phyloP scores from a whole-genome alignment of 2,797 vertebrate species.

The Vespertilio murinus region DNA sequence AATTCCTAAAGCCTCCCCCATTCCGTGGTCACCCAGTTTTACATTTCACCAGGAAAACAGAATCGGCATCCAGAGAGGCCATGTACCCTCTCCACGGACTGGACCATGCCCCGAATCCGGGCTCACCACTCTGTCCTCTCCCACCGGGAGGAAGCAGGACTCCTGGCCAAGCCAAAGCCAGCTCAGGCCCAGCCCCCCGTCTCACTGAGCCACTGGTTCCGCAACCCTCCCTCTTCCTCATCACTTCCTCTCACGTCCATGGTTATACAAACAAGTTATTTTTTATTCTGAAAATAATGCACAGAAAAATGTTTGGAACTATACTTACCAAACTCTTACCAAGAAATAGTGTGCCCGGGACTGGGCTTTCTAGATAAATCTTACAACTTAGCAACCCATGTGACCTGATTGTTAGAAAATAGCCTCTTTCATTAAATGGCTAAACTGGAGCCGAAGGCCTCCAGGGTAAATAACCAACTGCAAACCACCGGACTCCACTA shows the following conservation, averaged over 20 bases:
- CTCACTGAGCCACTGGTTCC: not conserved
- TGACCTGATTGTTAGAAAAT: not conserved
- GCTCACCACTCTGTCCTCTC: not conserved
- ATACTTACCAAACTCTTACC: not conserved
- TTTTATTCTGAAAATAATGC: not conserved
- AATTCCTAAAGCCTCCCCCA: not conserved
- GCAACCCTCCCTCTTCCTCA: not conserved
- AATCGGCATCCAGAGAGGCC: not conserved
- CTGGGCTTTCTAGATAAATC: not conserved
- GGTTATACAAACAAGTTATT: not conserved
- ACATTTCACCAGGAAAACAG: not conserved
- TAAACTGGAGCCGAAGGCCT: not conserved
- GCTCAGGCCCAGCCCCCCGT: not conserved
- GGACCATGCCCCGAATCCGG: not conserved
- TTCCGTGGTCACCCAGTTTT: not conserved
- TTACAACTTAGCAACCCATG: not conserved
- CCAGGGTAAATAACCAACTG: not conserved
- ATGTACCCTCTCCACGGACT: fast-evolving
- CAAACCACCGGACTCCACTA: not conserved
- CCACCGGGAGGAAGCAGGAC: not conserved
- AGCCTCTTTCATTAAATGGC: not conserved
- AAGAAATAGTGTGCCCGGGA: not conserved
- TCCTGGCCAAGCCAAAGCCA: not conserved
- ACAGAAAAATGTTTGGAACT: not conserved
- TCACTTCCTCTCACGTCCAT: not conserved